Evolutionary conservation across 2,888 invertebrate genomes (phyloP).

Genomic region (Minunthozetes semirufus): DNA sequence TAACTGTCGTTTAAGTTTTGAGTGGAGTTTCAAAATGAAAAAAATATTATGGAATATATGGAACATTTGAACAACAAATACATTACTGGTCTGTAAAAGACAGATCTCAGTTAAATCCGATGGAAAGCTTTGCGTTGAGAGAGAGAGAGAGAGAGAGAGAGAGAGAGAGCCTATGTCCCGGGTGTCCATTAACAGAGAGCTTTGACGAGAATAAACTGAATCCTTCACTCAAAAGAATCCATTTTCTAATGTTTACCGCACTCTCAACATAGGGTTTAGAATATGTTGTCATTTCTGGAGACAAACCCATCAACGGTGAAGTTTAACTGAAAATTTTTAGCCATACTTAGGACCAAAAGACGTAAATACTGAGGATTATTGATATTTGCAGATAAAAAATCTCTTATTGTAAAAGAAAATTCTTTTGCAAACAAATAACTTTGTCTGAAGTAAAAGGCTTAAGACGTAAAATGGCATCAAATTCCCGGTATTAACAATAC

Average conservation of each 20-base stretch:
- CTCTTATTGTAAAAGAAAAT: background rate
- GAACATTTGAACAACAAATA: slow-evolving; percentile 43
- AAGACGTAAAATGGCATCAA: too few relatives aligned
- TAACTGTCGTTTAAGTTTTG: too few relatives aligned
- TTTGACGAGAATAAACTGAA: background rate
- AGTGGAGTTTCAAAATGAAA: too few relatives aligned
- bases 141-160: background rate
- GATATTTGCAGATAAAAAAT: background rate
- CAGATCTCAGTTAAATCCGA: slow-evolving; percentile 16
- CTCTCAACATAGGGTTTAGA: background rate
- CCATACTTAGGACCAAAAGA: too few relatives aligned
- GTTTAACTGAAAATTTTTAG: too few relatives aligned
- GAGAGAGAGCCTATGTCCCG: slow-evolving; percentile 5
- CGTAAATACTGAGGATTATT: background rate
- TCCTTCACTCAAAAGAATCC: background rate
- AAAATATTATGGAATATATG: too few relatives aligned
- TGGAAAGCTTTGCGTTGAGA: background rate
- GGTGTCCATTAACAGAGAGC: background rate
- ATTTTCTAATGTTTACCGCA: slow-evolving; percentile 8
- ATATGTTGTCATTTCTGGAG: too few relatives aligned
- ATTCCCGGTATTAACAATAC: too few relatives aligned
- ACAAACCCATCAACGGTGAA: too few relatives aligned
- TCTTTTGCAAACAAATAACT: background rate
- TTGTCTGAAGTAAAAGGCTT: too few relatives aligned
- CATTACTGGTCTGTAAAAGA: slow-evolving; percentile 21